These are phyloP conservation scores for Embiotoca jacksoni DNA, from an alignment of 2,113 vertebrate genomes.

Conservation along the genomic window DNA sequence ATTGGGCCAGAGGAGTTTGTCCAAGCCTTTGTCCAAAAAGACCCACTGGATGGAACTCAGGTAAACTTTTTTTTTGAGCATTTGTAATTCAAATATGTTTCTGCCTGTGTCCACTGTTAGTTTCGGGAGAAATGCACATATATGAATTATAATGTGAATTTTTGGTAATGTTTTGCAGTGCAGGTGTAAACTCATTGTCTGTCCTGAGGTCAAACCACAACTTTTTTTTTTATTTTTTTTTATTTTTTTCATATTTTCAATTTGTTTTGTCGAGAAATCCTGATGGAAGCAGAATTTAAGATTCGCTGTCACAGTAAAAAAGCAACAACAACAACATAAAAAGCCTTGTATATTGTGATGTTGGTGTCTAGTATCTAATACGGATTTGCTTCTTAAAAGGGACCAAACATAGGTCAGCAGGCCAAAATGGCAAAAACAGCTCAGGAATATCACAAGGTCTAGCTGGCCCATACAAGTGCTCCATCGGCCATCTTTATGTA, in stretches of 20 bases:
- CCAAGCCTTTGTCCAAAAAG: conserved; percentile 95
- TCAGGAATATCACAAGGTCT: not conserved
- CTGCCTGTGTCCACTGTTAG: not conserved
- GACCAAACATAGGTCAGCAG: conserved; percentile 17
- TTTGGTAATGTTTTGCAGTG: no score
- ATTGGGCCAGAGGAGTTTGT: conserved; percentile 98
- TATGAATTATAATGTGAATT: no score
- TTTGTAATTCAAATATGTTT: not conserved
- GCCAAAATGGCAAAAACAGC: conserved; percentile 3
- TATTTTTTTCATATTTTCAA: no score
- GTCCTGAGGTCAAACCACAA: no score
- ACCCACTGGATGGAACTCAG: conserved; percentile 92
- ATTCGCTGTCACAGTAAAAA: no score
- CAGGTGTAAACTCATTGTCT: no score
- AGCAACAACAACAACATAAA: no score
- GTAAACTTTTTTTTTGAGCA: conserved; percentile 77
- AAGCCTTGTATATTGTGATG: not conserved
- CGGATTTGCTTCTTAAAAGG: conserved; percentile 2
- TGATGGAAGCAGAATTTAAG: no score
- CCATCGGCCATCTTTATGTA: not conserved
- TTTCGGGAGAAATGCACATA: no score
- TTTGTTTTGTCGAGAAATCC: no score
- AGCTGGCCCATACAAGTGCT: not conserved
- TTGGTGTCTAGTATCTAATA: conserved; percentile 8
- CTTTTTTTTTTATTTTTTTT: no score